Evolutionary conservation across 2,888 invertebrate genomes (phyloP).

Genomic region (Lordiphosa fenestrarum): DNA sequence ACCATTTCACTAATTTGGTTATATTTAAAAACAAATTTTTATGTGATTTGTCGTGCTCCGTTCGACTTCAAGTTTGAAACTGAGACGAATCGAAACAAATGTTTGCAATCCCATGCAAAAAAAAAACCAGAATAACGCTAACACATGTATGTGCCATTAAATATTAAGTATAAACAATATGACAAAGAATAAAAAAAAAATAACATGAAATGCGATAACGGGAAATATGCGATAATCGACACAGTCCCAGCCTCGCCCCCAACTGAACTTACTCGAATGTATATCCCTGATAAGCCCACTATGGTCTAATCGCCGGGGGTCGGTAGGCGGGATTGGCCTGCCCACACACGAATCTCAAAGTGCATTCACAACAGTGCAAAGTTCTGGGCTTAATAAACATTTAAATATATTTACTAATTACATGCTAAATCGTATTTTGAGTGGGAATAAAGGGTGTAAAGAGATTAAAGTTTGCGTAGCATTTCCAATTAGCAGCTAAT

Average conservation of each 20-base stretch:
- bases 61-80: constrained; percentile 53
- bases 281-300: constrained; percentile 41
- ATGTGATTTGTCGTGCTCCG: constrained; percentile 22
- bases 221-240: constrained; percentile 32
- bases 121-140: constrained; percentile 2
- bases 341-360: neutral
- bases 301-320: constrained; percentile 15
- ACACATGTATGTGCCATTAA: constrained; percentile 38
- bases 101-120: constrained; percentile 57
- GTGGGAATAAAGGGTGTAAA: too few species aligned
- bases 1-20: constrained; percentile 22
- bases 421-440: too few species aligned
- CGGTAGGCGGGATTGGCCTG: constrained; percentile 17
- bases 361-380: too few species aligned
- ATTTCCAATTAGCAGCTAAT: constrained; percentile 4
- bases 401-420: too few species aligned
- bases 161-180: constrained; percentile 47
- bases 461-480: too few species aligned
- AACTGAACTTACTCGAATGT: constrained; percentile 29
- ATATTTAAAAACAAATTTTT: neutral
- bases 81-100: constrained; percentile 53
- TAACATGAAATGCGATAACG: constrained; percentile 40
- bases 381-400: too few species aligned
- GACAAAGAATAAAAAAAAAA: constrained; percentile 38
- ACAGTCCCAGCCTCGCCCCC: constrained; percentile 35